Evolutionary conservation across 37 sponge, comb jelly and placozoan genomes (phyloP).

Genomic region (Crambe crambe): DNA sequence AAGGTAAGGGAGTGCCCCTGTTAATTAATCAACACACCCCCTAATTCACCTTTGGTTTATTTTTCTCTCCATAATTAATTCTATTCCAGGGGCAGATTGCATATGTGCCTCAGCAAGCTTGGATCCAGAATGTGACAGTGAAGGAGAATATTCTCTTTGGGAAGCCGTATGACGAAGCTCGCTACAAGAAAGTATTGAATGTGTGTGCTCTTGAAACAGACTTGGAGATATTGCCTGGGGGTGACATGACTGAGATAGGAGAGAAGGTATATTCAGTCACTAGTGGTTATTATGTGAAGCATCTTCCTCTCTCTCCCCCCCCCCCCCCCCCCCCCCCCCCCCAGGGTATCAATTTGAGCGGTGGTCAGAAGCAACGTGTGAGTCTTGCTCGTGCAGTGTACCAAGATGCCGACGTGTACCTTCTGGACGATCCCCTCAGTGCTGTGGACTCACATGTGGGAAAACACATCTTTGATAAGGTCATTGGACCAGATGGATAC

Average conservation of each 20-base stretch:
- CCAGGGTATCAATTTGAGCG: conserved; percentile 98
- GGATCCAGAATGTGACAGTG: conserved; percentile 94
- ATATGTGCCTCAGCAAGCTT: too few species aligned
- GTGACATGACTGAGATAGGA: conserved; percentile 98
- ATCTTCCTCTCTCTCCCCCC: background rate
- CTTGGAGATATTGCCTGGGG: conserved; percentile 91
- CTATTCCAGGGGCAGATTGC: conserved; percentile 81
- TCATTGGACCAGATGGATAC: conserved; percentile 94
- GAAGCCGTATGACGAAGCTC: conserved; percentile 25
- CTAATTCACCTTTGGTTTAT: too few species aligned
- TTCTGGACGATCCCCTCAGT: conserved; percentile 94
- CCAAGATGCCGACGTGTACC: conserved; percentile 87
- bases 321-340: background rate
- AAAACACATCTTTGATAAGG: conserved; percentile 96
- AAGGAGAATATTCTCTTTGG: conserved; percentile 92
- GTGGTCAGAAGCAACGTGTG: conserved; percentile 98
- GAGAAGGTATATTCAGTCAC: conserved; percentile 90
- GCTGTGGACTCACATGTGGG: conserved; percentile 99
- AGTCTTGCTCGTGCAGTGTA: conserved; percentile 96
- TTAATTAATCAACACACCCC: too few species aligned
- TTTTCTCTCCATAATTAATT: too few species aligned
- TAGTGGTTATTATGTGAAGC: background rate
- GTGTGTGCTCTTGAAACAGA: conserved; percentile 92
- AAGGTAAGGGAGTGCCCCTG: too few species aligned
- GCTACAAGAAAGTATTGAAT: conserved; percentile 56